phyloP scores from a whole-genome alignment of 2,888 invertebrate genomes.

The Electrophaes corylata region DNA sequence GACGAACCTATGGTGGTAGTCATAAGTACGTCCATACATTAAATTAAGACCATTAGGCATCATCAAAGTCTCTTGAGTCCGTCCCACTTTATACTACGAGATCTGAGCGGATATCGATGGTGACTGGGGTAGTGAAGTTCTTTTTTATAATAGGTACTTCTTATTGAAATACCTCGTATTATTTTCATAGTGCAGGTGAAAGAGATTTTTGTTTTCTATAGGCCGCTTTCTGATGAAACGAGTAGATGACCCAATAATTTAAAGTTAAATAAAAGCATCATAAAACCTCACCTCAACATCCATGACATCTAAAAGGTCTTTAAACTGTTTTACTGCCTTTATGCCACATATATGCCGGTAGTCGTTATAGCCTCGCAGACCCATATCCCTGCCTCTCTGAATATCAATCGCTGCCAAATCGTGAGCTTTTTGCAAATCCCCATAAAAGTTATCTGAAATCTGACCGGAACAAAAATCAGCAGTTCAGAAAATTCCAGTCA shows the following conservation, averaged over 20 bases:
- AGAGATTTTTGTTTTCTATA: too few species aligned
- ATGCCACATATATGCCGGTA: slow-evolving; percentile 63
- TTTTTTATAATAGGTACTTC: too few species aligned
- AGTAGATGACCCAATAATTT: not conserved
- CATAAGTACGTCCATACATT: too few species aligned
- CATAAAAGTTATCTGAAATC: slow-evolving; percentile 65
- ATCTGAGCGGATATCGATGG: too few species aligned
- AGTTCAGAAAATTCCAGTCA: slow-evolving; percentile 10
- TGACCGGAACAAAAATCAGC: slow-evolving; percentile 35
- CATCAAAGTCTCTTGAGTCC: too few species aligned
- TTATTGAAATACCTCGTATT: too few species aligned
- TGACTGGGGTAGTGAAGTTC: too few species aligned
- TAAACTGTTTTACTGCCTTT: slow-evolving; percentile 58
- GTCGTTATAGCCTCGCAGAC: slow-evolving; percentile 65
- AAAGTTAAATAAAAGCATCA: slow-evolving; percentile 7
- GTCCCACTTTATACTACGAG: too few species aligned
- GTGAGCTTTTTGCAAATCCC: slow-evolving; percentile 57
- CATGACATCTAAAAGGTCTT: slow-evolving; percentile 65
- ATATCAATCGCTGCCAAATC: slow-evolving; percentile 62
- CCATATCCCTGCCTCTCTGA: slow-evolving; percentile 67
- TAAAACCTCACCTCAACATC: slow-evolving; percentile 56
- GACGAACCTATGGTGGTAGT: too few species aligned
- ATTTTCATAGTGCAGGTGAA: too few species aligned
- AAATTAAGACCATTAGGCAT: too few species aligned
- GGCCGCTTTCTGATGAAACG: too few species aligned